phyloP scores from a whole-genome alignment of 1,140 invertebrate genomes.

The Leptoteleia sp. region DNA sequence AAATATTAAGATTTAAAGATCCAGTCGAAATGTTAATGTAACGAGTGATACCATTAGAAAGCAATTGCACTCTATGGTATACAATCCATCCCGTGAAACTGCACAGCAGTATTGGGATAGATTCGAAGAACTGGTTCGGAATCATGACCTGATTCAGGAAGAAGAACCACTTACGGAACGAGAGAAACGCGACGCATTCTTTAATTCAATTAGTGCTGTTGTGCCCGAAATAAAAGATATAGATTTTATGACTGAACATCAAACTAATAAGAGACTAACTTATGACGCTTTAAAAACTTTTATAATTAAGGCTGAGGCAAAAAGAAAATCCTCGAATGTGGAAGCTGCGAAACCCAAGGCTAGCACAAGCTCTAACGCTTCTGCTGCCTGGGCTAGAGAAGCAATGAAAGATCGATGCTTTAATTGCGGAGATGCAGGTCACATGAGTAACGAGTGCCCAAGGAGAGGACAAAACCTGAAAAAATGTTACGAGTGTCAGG shows the following conservation, averaged over 20 bases:
- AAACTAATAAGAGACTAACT: too few species aligned
- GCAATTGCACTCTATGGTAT: not conserved
- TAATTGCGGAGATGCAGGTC: not conserved
- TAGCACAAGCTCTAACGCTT: too few species aligned
- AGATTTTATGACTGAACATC: too few species aligned
- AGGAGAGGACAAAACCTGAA: not conserved
- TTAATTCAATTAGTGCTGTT: not conserved
- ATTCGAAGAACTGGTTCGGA: not conserved
- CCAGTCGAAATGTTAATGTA: not conserved
- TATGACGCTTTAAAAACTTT: too few species aligned
- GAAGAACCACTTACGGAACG: not conserved
- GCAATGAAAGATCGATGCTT: not conserved
- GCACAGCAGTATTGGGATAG: not conserved
- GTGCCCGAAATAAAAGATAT: not conserved
- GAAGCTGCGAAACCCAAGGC: too few species aligned
- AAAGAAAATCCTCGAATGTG: too few species aligned
- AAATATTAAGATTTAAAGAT: not conserved
- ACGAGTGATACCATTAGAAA: not conserved
- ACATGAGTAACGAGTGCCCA: not conserved
- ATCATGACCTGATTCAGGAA: not conserved
- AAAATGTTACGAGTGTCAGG: not conserved
- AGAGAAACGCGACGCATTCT: constrained; percentile 1
- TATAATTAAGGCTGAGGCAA: too few species aligned
- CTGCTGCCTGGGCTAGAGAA: not conserved
- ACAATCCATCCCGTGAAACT: not conserved